Base-by-base conservation (phyloP, 2,888 invertebrate genomes). In the Trisateles emortualis region DNA sequence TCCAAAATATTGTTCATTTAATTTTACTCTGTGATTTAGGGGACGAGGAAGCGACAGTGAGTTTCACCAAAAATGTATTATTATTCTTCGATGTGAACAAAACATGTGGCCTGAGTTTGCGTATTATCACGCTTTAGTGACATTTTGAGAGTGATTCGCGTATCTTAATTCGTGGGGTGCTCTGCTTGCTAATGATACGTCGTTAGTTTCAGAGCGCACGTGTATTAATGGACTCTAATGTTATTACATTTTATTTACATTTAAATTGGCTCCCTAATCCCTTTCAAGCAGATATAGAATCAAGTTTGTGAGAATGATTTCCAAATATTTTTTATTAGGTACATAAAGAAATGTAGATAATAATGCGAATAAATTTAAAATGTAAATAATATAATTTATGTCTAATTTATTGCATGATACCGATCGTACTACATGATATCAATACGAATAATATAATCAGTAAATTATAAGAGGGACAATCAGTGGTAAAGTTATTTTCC, bases 71-170 rank as follows among this genome's bases (percentile, higher is more conserved):
- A 66, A 71, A 71, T 69, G 52, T 76, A 68, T 78, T 87, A 88
- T 87, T 88, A 88, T 86, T 87, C 76, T 77, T 79, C 75, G 75
- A 85, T 89, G 91, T 72, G 92, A 91, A 90, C 84, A 84, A 85
- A 90, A 82, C 92, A 92, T 88, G 90, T 91, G 91, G 84, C 80
- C 73, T 76, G 76, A 72, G 76, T 80, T 81, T 64, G 69, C 67
- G 79, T 70, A 86, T 92, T 91, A 89, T 82, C 73, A 72, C 88
- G 91, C 87, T 87, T 85, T 84, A 79, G 85, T 73, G 91, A 91
- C 88, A 87, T 76, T 90, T 89, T 56, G 79, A 90, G 90, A 89
- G 88, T 89, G 90, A 90, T 90, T 90, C 84, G 86, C 86, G 79
- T 79, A 79, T 82, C 55, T 70, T 80, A 78, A 76, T 80, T 82